These are phyloP conservation scores for Macaria notata DNA, from an alignment of 2,888 invertebrate genomes.

Conservation along the genomic window DNA sequence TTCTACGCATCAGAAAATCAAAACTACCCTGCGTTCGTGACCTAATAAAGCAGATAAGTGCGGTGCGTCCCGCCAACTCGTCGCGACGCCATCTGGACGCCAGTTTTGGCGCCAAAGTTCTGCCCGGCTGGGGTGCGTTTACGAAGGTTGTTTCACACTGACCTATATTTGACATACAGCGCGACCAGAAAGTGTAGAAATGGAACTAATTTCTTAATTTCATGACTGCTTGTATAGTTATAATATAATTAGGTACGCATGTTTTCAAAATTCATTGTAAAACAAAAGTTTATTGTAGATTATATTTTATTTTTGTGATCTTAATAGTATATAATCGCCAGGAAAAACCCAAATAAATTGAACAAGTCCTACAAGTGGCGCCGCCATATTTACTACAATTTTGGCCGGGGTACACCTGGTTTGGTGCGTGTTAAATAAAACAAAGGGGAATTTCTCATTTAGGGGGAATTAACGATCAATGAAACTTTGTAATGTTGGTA, in stretches of 20 bases:
- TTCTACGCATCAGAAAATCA: neutral
- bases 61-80: constrained; percentile 43
- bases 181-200: neutral
- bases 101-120: constrained; percentile 70
- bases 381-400: too few relatives aligned
- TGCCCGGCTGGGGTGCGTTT: constrained; percentile 54
- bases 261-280: too few relatives aligned
- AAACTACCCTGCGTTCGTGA: constrained; percentile 28
- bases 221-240: too few relatives aligned
- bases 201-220: too few relatives aligned
- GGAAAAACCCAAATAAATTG: too few relatives aligned
- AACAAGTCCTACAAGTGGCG: too few relatives aligned
- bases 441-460: neutral
- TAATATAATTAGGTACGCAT: too few relatives aligned
- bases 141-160: constrained; percentile 52
- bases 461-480: neutral
- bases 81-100: constrained; percentile 63
- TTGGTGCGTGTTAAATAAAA: constrained; percentile 18
- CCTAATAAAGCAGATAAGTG: constrained; percentile 41
- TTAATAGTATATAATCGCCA: too few relatives aligned
- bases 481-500: neutral
- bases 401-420: neutral
- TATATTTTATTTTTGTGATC: too few relatives aligned
- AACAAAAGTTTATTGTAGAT: too few relatives aligned
- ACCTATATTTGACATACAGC: constrained; percentile 47